Evolutionary conservation across 2,113 vertebrate species (phyloP), one percentile per base, ranked within the genome.

Genomic region (Herpetotheres cachinnans): DNA sequence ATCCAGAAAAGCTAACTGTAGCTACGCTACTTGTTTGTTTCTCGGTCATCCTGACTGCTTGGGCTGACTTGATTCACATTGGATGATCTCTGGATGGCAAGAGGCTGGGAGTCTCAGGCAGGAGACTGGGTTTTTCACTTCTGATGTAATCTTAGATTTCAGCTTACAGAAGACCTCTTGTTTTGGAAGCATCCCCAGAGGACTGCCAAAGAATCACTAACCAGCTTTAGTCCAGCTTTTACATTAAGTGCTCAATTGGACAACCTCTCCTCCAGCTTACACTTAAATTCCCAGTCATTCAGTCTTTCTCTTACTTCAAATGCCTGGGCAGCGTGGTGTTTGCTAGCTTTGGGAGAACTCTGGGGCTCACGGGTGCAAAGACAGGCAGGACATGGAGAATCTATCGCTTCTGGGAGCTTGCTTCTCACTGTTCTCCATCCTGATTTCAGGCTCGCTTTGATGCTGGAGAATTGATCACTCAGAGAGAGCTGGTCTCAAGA

Each of bases 401-500:
- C 46, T 29, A 0, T 47, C 21, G 1, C 27, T 77, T 54, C 25
- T 44, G 5, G 44, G 36, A 72, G 74, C n/a, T 58, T 30, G 36
- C 18, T n/a, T 36, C 69, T 72, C 49, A 73, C 18, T 19, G 34
- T 5, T 63, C 42, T 46, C 38, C 19, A 11, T 20, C 63, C 21
- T 2, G 9, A 42, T 59, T 61, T 2, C 96, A 99, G 99, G 99
- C 99, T 54, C 98, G 99, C n/a, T 99, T 99, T 78, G 99, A 99
- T 77, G 99, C 99, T 2, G 99, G 99, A 5, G 99, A 99, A 77
- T 95, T 99, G 90, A 99, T 99, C 97, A 99, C 99, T 9, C 99
- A 99, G 97, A 99, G 99, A 97, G 99, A 99, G 97, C 93, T 99
- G 46, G 99, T 99, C 78, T 99, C 99, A 7, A 98, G 98, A 84